Evolutionary conservation across 1,140 invertebrate genomes (phyloP), one percentile per base, ranked within the genome.

Genomic region (Drosophila tsacasi): DNA sequence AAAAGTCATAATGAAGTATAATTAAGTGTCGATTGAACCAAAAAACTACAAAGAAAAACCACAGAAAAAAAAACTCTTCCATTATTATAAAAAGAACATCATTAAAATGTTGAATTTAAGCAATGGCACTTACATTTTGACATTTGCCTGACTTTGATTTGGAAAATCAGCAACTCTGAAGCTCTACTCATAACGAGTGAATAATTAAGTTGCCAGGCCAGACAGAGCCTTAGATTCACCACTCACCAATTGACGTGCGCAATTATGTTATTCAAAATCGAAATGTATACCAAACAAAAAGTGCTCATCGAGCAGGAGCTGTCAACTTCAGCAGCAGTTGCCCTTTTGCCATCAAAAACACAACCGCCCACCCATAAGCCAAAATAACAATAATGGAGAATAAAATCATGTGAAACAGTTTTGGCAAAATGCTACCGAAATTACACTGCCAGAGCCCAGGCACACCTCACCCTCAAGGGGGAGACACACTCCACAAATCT

Each of bases 201-300:
- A 75, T 69, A 89, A 87, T 87, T 87, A 87, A 80, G 81, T 72
- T 87, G 84, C 80, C 83, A 83, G 50, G 49, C n/a, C 12, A 57
- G 57, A 76, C 52, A 60, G 54, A 61, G 65, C 52, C 50, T 71
- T 66, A 60, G 47, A 61, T 73, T 35, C 52, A 77, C 80, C 67
- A 73, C 69, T 73, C 73, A 67, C 35, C 27, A 15, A 77, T 75
- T 87, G 84, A 87, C 83, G 71, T 55, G 71, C 68, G 68, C 81
- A 89, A 87, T 89, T 89, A 87, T 79, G 67, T 69, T 83, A 83
- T 80, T 81, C 39, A 77, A 85, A 78, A 69, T 77, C 58, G 21
- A 59, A 54, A 52, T 40, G 23, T 19, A 49, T 52, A 76, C 37
- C 37, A 15, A 52, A 27, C 71, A 47, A 72, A 42, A 69, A 72